phyloP scores from a whole-genome alignment of 2,888 invertebrate species.

The Flexamia atlantica region DNA sequence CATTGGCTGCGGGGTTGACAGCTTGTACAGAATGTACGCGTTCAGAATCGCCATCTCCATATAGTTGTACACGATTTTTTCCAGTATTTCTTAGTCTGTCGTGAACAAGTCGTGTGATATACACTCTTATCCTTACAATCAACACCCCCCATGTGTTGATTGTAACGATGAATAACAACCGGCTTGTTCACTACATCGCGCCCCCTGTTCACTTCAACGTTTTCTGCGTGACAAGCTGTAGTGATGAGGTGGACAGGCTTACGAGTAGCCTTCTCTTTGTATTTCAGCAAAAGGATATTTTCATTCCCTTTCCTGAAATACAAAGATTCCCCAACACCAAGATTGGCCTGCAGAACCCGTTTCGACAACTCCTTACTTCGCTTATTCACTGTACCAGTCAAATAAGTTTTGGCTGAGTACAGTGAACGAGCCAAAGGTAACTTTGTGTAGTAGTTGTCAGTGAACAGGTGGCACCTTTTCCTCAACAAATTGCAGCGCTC shows the following conservation, averaged over 20 bases:
- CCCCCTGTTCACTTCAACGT: neutral
- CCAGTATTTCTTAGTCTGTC: conserved; percentile 45
- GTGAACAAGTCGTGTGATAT: conserved; percentile 48
- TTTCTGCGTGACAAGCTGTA: conserved; percentile 48
- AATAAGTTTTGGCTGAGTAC: conserved; percentile 1
- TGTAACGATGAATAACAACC: conserved; percentile 46
- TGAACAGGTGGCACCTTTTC: neutral
- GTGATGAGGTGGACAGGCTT: conserved; percentile 50
- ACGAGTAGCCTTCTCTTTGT: conserved; percentile 17
- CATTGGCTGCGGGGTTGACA: neutral
- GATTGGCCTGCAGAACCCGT: neutral
- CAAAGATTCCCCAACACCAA: conserved; percentile 19
- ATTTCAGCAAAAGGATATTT: conserved; percentile 4
- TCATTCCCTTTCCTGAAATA: conserved; percentile 38
- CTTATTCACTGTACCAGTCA: conserved; percentile 43
- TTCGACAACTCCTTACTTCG: conserved; percentile 11
- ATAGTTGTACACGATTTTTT: conserved; percentile 30
- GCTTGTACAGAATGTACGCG: conserved; percentile 13
- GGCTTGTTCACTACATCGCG: neutral
- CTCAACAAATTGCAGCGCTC: neutral
- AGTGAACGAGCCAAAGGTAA: conserved; percentile 5
- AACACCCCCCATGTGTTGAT: conserved; percentile 49
- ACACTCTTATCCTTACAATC: conserved; percentile 39
- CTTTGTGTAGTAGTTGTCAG: conserved; percentile 41
- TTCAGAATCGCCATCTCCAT: conserved; percentile 21